A percentile compares a stretch with the other conserved stretches of the same genome.
phyloP scores from a whole-genome alignment of 2,888 invertebrate species.

The Palloptera scutellata region DNA sequence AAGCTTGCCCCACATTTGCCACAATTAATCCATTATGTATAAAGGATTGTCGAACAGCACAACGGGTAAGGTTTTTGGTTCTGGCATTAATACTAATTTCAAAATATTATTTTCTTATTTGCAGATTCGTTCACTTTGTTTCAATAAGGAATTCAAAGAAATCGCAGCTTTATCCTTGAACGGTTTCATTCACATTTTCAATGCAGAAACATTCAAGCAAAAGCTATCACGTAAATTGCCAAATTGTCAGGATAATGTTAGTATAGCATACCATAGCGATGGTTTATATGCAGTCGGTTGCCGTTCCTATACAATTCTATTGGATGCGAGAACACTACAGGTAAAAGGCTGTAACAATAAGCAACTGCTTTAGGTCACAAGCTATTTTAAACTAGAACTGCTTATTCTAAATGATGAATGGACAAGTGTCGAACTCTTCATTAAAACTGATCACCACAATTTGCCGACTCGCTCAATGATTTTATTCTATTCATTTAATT shows the following conservation, averaged over 20 bases:
- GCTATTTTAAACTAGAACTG: constrained; percentile 1
- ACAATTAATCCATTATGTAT: constrained; percentile 75
- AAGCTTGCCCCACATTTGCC: constrained; percentile 64
- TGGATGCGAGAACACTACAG: constrained; percentile 88
- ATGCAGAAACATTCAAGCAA: constrained; percentile 87
- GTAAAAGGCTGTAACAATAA: no score
- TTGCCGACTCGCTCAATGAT: no score
- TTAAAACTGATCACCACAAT: no score
- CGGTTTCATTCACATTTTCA: constrained; percentile 94
- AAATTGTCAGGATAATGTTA: constrained; percentile 92
- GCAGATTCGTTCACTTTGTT: constrained; percentile 82
- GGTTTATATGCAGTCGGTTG: constrained; percentile 94
- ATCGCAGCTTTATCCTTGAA: constrained; percentile 91
- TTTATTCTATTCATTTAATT: background rate
- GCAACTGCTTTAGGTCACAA: no score
- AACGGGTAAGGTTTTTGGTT: constrained; percentile 62
- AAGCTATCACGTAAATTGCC: constrained; percentile 86
- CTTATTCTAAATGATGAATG: no score
- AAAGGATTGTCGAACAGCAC: constrained; percentile 82
- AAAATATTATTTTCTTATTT: constrained; percentile 32
- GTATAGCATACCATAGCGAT: constrained; percentile 85
- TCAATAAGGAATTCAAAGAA: constrained; percentile 85
- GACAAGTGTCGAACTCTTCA: no score
- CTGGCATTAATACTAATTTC: background rate
- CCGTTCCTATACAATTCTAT: constrained; percentile 86